Evolutionary conservation across 2,888 invertebrate genomes (phyloP).

Genomic region (Volucella zonaria): DNA sequence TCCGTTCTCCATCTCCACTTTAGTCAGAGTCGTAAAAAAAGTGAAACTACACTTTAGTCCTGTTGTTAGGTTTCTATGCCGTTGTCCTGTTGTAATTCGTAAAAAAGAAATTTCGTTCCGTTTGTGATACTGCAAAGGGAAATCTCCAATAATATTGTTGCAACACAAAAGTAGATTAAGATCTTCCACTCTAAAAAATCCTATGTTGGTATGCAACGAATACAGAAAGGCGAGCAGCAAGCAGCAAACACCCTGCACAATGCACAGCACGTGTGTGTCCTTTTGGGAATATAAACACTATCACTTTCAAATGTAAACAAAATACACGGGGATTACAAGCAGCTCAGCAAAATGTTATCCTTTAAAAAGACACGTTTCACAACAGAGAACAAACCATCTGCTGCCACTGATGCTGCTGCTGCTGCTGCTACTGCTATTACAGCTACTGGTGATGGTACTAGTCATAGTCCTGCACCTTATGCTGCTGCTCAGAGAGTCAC

Average conservation of each 20-base stretch:
- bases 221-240: no score
- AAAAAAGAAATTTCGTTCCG: not conserved
- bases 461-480: no score
- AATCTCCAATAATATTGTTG: slow-evolving; percentile 62
- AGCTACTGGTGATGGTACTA: slow-evolving; percentile 15
- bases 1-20: not conserved
- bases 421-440: slow-evolving; percentile 32
- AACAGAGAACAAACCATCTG: slow-evolving; percentile 56
- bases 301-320: slow-evolving; percentile 72
- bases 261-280: slow-evolving; percentile 49
- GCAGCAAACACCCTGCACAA: no score
- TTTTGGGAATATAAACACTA: slow-evolving; percentile 59
- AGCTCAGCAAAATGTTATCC: slow-evolving; percentile 69
- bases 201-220: slow-evolving; percentile 1
- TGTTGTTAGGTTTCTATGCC: not conserved
- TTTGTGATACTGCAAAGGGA: slow-evolving; percentile 26
- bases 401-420: slow-evolving; percentile 18
- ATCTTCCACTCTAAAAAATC: slow-evolving; percentile 49
- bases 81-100: slow-evolving; percentile 14
- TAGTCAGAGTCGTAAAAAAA: slow-evolving; percentile 2
- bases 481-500: slow-evolving; percentile 46
- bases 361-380: slow-evolving; percentile 68
- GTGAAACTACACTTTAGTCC: not conserved
- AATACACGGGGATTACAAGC: slow-evolving; percentile 67
- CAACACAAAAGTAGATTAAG: slow-evolving; percentile 63